A percentile compares a stretch with the other conserved stretches of the same genome.
Evolutionary conservation across 2,113 vertebrate species (phyloP).

Genomic region (Scortum barcoo): DNA sequence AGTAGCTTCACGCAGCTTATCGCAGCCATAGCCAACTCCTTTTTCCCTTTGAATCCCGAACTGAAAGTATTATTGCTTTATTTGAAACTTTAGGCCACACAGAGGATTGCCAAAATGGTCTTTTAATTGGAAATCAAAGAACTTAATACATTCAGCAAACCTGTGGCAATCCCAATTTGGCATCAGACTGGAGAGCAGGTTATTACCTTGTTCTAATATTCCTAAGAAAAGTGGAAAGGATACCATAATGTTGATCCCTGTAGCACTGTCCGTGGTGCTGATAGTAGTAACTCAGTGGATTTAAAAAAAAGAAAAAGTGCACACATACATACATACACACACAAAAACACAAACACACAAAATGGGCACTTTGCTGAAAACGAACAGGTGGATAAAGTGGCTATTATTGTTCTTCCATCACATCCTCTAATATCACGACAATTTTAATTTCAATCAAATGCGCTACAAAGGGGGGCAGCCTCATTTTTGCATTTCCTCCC

Average conservation of each 20-base stretch:
- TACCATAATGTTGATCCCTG: constrained; percentile 51
- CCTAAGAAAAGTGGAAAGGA: constrained; percentile 25
- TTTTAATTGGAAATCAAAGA: constrained; percentile 68
- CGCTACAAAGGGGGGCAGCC: neutral
- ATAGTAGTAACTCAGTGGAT: constrained; percentile 8
- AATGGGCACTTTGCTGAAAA: neutral
- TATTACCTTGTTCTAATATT: constrained; percentile 54
- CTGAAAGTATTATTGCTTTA: constrained; percentile 60
- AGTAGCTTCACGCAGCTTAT: constrained; percentile 60
- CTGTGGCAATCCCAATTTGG: constrained; percentile 56
- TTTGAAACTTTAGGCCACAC: constrained; percentile 60
- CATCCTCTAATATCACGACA: constrained; percentile 24
- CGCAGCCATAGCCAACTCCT: constrained; percentile 40
- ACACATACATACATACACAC: neutral
- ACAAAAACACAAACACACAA: constrained; percentile 2
- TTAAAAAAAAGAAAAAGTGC: neutral
- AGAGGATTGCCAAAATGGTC: constrained; percentile 51
- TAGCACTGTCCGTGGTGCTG: constrained; percentile 54
- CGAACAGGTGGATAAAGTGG: neutral
- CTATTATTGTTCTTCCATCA: constrained; percentile 30
- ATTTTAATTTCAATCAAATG: constrained; percentile 21
- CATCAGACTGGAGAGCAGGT: constrained; percentile 25
- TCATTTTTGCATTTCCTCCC: constrained; percentile 10
- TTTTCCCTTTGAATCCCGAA: constrained; percentile 48
- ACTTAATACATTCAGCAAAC: constrained; percentile 60